These are phyloP conservation scores for Pristionchus entomophagus DNA, from an alignment of 2,888 invertebrate genomes.

Conservation along the genomic window DNA sequence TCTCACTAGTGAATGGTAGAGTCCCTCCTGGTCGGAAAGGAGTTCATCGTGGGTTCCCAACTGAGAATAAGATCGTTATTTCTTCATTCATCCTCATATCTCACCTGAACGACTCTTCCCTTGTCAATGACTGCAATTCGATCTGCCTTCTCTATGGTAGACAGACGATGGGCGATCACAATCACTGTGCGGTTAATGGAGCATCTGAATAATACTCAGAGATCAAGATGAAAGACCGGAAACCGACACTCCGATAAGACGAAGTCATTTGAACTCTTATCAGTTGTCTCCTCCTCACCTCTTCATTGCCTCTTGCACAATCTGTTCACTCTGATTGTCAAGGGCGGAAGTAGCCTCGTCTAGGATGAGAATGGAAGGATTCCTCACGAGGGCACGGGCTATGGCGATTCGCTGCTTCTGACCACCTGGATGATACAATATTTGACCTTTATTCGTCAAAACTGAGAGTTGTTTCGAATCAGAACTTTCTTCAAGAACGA, in stretches of 20 bases:
- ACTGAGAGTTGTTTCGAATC: too few relatives aligned
- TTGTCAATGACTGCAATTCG: slow-evolving; percentile 69
- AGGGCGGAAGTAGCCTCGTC: background rate
- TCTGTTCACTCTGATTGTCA: background rate
- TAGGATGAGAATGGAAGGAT: slow-evolving; percentile 9
- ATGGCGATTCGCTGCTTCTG: slow-evolving; percentile 62
- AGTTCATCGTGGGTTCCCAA: background rate
- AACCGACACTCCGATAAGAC: too few relatives aligned
- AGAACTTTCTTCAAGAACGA: too few relatives aligned
- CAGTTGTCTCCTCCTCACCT: background rate
- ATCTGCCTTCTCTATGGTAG: slow-evolving; percentile 78
- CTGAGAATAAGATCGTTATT: background rate
- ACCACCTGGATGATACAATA: background rate
- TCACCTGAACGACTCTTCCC: slow-evolving; percentile 58
- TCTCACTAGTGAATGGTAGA: background rate
- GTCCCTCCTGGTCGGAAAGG: background rate
- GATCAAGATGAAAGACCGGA: too few relatives aligned
- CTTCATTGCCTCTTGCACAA: slow-evolving; percentile 41
- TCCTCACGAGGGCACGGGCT: slow-evolving; percentile 62
- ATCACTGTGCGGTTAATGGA: slow-evolving; percentile 75
- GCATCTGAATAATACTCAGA: slow-evolving; percentile 22
- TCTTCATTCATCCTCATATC: background rate
- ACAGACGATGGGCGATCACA: slow-evolving; percentile 78
- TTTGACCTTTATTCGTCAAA: too few relatives aligned
- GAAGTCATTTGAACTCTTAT: too few relatives aligned